Base-by-base conservation (phyloP, 2,797 vertebrate species). In the Enteromius trimaculatus region DNA sequence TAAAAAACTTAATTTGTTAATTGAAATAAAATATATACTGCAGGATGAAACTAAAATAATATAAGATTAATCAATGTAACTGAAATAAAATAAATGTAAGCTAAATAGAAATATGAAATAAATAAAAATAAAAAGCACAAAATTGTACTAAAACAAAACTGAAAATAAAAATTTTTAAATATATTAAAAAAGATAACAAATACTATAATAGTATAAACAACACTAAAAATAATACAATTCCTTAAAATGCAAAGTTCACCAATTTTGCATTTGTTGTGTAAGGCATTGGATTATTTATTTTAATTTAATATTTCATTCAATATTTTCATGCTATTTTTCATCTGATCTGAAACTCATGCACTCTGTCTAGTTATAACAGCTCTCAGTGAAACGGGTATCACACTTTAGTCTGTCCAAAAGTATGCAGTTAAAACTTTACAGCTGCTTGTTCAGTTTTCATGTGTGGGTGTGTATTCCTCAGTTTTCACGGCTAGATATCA, bases 381-480 rank as follows among this genome's bases (percentile, higher is more conserved):
- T 10, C 37, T 10, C 9, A 21, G 39, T 47, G 8, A 64, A 62
- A 34, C 37, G 6, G 14, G 19, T 77, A 7, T 9, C 72, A 37
- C n/a, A 17, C 51, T 9, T 21, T 7, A 44, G 23, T 44, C 16
- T 42, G 39, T 77, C 37, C 16, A 44, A 47, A 62, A 62, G 23
- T 64, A 77, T 62, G 16, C 75, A 77, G 58, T 21, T 77, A 17
- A 60, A 60, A 77, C 55, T 77, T 77, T 42, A 77, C 31, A 49
- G 19, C 60, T 64, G 77, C 77, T n/a, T 5, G 42, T 79, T 21
- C 44, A 51, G 77, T 51, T 66, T 79, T 66, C 3, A n/a, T 65
- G 29, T 29, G 14, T 49, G 42, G 26, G 76, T 39, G 76, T 65
- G 76, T 31, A 78, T 78, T 49, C 29, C 44, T 34, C 60, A 1